Conservation (phyloP, 2,888 invertebrate genomes). For the Yponomeuta evonymella region DNA sequence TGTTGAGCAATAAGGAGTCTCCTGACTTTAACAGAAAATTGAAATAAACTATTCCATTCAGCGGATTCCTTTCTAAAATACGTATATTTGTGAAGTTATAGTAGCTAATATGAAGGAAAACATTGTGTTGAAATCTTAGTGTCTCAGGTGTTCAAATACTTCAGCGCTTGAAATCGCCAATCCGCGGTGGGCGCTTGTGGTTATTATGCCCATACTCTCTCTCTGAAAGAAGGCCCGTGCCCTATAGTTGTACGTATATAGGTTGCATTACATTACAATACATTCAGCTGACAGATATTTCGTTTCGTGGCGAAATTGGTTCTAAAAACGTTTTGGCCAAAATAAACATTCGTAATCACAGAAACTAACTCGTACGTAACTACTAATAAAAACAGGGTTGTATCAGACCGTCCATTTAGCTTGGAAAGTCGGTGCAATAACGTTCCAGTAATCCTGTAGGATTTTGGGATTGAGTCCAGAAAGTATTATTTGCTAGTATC, state of each 20-base stretch:
- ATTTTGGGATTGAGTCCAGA: slow-evolving; percentile 32
- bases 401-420: background rate
- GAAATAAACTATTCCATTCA: background rate
- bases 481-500: slow-evolving; percentile 41
- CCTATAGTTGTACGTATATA: too few species aligned
- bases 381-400: slow-evolving; percentile 2
- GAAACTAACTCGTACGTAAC: background rate
- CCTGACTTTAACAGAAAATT: background rate
- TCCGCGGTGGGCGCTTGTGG: too few species aligned
- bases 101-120: too few species aligned
- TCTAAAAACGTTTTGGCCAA: background rate
- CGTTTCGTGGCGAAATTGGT: background rate
- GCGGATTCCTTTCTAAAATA: too few species aligned
- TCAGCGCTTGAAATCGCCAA: too few species aligned
- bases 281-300: background rate
- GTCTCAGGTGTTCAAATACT: too few species aligned
- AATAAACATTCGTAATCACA: slow-evolving; percentile 4
- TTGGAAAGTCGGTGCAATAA: slow-evolving; percentile 43
- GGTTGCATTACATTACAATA: too few species aligned
- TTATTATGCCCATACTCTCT: too few species aligned
- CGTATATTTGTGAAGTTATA: too few species aligned
- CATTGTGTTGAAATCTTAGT: too few species aligned
- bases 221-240: too few species aligned
- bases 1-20: too few species aligned
- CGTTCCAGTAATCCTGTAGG: slow-evolving; percentile 50